Base-by-base conservation (phyloP, 2,113 vertebrate species). In the Orycteropus afer region DNA sequence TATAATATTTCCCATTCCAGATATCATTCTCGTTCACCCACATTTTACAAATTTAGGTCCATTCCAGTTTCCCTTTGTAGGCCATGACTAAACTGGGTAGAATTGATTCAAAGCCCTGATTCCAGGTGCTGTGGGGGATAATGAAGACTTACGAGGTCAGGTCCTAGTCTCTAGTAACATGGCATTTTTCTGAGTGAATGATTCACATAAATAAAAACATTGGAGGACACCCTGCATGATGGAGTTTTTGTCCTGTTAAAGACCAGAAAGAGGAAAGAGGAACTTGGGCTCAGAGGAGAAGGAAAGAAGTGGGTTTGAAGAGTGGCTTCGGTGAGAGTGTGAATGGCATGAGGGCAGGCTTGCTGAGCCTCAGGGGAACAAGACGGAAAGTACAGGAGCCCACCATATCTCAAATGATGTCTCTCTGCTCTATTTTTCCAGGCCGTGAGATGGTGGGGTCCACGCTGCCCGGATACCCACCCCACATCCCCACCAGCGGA, bases 361-460 rank as follows among this genome's bases (percentile, higher is more conserved):
- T 7, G 5, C 18, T 34, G 67, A 76, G 45, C 42, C 42, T 95
- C 25, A 32, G 14, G 5, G 73, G 37, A 86, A 45, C 34, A 23
- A 88, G 71, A 55, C 7, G 3, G 29, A 20, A n/a, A 77, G 71
- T 18, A 17, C 18, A 15, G 20, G 45, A 47, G 22, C 49, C 69
- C 42, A 42, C 57, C 0, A 0, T 8, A 4, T 6, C 23, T 61
- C n/a, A 37, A 59, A 71, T 79, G 51, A 69, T 91, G 80, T 83
- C 59, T 85, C n/a, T 85, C 83, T 81, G 4, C 83, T 97, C 55
- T 96, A 88, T 92, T 96, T 93, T 95, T 95, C 55, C 95, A 99
- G 99, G 99, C 86, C 98, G 99, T 93, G 99, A 99, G 96, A 99
- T 99, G 98, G 98, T 99, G 95, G 99, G 99, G 97, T 99, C 99